These are phyloP conservation scores for Drosophila subobscura DNA, from an alignment of 1,140 invertebrate genomes.

Conservation along the genomic window DNA sequence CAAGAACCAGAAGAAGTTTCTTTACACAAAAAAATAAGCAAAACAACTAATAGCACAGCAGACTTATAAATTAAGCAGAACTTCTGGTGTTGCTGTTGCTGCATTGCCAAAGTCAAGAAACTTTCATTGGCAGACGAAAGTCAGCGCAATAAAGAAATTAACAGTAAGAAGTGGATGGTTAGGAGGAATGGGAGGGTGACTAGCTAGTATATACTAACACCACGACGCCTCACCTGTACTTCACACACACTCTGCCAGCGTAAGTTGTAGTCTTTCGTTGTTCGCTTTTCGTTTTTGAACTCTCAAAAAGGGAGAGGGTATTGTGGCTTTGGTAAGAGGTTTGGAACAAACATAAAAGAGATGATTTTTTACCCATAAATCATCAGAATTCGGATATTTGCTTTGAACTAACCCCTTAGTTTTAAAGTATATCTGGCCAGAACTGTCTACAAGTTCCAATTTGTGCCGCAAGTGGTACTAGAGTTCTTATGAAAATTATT, in stretches of 20 bases:
- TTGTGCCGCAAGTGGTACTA: no score
- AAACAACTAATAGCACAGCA: slow-evolving; percentile 71
- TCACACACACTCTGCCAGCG: slow-evolving; percentile 34
- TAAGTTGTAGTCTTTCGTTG: slow-evolving; percentile 43
- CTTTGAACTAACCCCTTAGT: no score
- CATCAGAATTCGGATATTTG: no score
- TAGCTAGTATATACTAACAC: slow-evolving; percentile 18
- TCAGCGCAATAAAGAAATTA: slow-evolving; percentile 71
- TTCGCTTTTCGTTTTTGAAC: slow-evolving; percentile 30
- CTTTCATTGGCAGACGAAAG: slow-evolving; percentile 77
- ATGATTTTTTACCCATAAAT: no score
- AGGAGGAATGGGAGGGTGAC: background rate
- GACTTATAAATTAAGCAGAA: slow-evolving; percentile 71
- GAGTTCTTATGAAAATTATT: no score
- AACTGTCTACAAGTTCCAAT: no score
- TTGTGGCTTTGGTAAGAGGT: no score
- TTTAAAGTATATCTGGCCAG: no score
- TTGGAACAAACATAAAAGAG: no score
- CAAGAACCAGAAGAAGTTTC: slow-evolving; percentile 35
- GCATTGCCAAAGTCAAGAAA: slow-evolving; percentile 61
- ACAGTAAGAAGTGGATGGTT: slow-evolving; percentile 51
- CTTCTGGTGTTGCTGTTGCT: slow-evolving; percentile 51
- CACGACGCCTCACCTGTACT: slow-evolving; percentile 32
- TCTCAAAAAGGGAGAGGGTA: no score
- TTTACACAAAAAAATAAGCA: slow-evolving; percentile 32